Conservation (phyloP, 1,140 invertebrate species). For the Campoletis sonorensis region DNA sequence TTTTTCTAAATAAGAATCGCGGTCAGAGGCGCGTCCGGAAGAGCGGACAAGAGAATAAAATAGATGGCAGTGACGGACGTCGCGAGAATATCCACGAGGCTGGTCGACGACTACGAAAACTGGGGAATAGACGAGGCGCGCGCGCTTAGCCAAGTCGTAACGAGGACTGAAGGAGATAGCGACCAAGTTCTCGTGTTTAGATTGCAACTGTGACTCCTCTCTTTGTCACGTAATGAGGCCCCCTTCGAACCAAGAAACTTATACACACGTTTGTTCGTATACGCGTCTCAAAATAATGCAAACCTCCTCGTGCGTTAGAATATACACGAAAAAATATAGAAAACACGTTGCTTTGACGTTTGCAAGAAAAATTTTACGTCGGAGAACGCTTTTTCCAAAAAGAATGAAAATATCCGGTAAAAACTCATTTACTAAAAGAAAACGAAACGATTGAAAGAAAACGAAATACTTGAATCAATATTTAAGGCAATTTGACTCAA, state of each 20-base stretch:
- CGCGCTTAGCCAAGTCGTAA: conserved; percentile 60
- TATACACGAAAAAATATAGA: too few relatives aligned
- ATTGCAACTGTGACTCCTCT: conserved; percentile 59
- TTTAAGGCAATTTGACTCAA: too few relatives aligned
- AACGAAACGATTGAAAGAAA: too few relatives aligned
- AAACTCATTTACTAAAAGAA: too few relatives aligned
- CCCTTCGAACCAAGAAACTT: conserved; percentile 24
- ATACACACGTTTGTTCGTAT: conserved; percentile 17
- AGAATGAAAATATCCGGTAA: too few relatives aligned
- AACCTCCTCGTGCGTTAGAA: background rate
- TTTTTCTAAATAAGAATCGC: background rate
- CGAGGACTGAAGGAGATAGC: conserved; percentile 72
- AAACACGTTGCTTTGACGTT: too few relatives aligned
- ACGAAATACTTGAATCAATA: too few relatives aligned
- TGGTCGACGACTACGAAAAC: background rate
- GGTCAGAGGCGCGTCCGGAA: conserved; percentile 39
- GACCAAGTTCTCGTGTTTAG: conserved; percentile 57
- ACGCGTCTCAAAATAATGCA: too few relatives aligned
- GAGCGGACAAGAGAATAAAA: background rate
- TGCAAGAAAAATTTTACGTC: too few relatives aligned
- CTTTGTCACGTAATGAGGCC: conserved; percentile 70
- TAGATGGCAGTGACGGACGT: background rate
- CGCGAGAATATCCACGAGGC: background rate
- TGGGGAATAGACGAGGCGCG: conserved; percentile 53
- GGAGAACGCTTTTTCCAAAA: too few relatives aligned